Base-by-base conservation (phyloP, 2,113 vertebrate species). In the Gulo gulo region DNA sequence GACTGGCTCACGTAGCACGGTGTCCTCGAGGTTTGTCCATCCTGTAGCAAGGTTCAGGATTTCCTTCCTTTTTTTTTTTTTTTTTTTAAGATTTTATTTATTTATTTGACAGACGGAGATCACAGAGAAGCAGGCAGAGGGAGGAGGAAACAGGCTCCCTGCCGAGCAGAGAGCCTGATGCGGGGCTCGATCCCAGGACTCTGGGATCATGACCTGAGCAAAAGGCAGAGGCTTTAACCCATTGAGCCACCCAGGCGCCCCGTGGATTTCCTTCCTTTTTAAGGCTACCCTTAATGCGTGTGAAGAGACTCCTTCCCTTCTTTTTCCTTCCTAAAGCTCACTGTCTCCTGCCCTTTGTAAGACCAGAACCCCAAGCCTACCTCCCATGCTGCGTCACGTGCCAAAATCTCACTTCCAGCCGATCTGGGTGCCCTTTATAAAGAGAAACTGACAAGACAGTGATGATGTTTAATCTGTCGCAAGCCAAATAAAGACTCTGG, bases 341-440 rank as follows among this genome's bases (percentile, higher is more conserved):
- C 14, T 2, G 2, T 31, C 50, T 71, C 24, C n/a, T 47, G 14
- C n/a, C 8, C 31, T 67, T 59, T 16, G 18, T 12, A 9, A 78
- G 74, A 45, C 31, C 63, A 6, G 45, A 39, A 21, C 36, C 36
- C 55, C 52, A 16, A 61, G 23, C 78, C 61, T 47, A 18, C 45
- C 18, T 26, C 42, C 50, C 6, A 6, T 14, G 47, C 67, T 8
- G 26, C 0, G 1, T 34, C 81, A 7, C 8, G 12, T 1, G 18
- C 69, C 88, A 20, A 78, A 73, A 34, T 59, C 45, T 12, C 21
- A 14, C 34, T 15, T 9, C 4, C 18, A 23, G 85, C 36, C 34
- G 4, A 21, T 39, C 2, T 5, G 15, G 31, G 26, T 45, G 59
- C n/a, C 13, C 11, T 88, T 65, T 34, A 34, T 36, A n/a, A 71